Percentiles rank a stretch among this genome's conserved stretches.
Evolutionary conservation across 2,888 invertebrate genomes (phyloP).

Genomic region (Andricus curvator): DNA sequence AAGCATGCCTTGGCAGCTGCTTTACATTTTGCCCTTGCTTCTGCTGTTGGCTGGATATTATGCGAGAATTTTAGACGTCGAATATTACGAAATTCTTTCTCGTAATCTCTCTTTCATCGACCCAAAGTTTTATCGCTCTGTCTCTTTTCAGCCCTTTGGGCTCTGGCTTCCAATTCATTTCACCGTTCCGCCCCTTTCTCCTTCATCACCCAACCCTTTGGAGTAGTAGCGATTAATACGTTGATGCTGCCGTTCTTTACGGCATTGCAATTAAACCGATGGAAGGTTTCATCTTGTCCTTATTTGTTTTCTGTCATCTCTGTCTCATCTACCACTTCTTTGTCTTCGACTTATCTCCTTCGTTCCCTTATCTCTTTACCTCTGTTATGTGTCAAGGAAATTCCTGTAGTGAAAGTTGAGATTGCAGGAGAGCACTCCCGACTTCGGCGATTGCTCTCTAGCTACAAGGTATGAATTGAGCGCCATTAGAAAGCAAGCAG

Average conservation of each 20-base stretch:
- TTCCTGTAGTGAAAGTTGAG: background rate
- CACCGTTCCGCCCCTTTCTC: slow-evolving; percentile 44
- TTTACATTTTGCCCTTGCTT: slow-evolving; percentile 57
- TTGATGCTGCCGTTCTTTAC: slow-evolving; percentile 60
- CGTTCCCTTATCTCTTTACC: background rate
- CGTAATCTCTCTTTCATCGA: slow-evolving; percentile 60
- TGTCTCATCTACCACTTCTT: background rate
- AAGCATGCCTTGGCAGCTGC: slow-evolving; percentile 66
- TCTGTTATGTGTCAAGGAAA: background rate
- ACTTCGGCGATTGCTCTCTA: background rate
- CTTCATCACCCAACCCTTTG: slow-evolving; percentile 51
- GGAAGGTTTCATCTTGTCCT: slow-evolving; percentile 56
- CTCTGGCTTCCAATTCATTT: slow-evolving; percentile 52
- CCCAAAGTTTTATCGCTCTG: slow-evolving; percentile 17
- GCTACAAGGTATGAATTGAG: background rate
- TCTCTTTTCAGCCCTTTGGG: slow-evolving; percentile 51
- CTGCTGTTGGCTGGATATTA: slow-evolving; percentile 59
- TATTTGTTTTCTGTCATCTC: slow-evolving; percentile 56
- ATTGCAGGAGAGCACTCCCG: slow-evolving; percentile 2
- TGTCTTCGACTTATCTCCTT: background rate
- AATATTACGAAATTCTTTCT: slow-evolving; percentile 73
- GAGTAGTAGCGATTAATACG: slow-evolving; percentile 66
- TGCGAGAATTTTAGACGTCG: slow-evolving; percentile 73
- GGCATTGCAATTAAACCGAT: slow-evolving; percentile 68
- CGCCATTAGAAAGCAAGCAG: background rate